Conservation (phyloP, 1,140 invertebrate species). For the Hydropsyche tenuis region DNA sequence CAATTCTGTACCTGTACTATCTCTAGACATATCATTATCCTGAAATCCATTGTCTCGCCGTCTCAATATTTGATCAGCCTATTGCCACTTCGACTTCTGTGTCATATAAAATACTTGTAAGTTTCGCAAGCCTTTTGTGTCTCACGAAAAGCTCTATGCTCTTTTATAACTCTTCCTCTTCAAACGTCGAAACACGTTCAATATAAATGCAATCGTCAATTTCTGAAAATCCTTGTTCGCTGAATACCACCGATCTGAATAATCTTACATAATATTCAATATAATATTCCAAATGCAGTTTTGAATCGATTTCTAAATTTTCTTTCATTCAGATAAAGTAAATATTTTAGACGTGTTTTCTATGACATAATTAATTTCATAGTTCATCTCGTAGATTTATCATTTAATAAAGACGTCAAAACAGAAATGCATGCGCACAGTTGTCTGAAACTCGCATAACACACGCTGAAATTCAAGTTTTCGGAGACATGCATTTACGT, state of each 20-base stretch:
- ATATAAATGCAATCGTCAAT: neutral
- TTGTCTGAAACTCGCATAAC: too few relatives aligned
- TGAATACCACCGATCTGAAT: too few relatives aligned
- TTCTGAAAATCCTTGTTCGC: neutral
- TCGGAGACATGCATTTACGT: slow-evolving; percentile 1
- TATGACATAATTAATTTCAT: too few relatives aligned
- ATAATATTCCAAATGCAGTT: too few relatives aligned
- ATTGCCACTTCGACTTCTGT: slow-evolving; percentile 19
- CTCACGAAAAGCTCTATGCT: neutral
- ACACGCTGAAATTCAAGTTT: too few relatives aligned
- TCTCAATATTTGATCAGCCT: slow-evolving; percentile 12
- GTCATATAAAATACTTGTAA: neutral
- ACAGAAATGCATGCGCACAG: too few relatives aligned
- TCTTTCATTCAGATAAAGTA: too few relatives aligned
- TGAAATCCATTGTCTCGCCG: neutral
- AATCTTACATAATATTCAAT: too few relatives aligned
- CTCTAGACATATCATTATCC: neutral
- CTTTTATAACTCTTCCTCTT: neutral
- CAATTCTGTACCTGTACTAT: neutral
- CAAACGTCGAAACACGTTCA: neutral
- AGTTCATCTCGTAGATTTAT: too few relatives aligned
- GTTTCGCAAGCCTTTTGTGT: neutral
- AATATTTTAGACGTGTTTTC: too few relatives aligned
- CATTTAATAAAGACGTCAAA: too few relatives aligned
- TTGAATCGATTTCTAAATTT: too few relatives aligned